Base-by-base conservation (phyloP, 92 coral and sea anemone genomes). In the Parazoanthus atlanticus region DNA sequence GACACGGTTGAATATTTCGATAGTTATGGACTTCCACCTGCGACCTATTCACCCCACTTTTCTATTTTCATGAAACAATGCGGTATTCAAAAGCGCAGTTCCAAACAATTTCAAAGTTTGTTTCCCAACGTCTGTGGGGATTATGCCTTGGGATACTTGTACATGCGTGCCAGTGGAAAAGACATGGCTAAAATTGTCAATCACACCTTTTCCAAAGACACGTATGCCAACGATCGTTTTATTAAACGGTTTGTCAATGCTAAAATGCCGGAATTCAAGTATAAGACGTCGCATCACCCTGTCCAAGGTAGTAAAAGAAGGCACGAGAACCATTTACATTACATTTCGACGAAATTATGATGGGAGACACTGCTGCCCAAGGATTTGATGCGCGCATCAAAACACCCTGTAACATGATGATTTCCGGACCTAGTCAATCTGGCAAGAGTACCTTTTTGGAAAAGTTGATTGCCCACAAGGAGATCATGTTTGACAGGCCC, bases 371-470 rank as follows among this genome's bases (percentile, higher is more conserved):
- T 6, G 49, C 12, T 0, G 5, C 49, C 1, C 0, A 43, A 43
- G 49, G 49, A 43, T 12, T 13, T 2, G 21, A 56, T 13, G 65
- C 11, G 19, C 23, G 21, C 3, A 2, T 28, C 8, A 6, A 25
- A 21, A 6, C 7, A 0, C 80, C 88, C 17, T 32, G 40, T 1
- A 85, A 85, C 34, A 66, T 85, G 12, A 61, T 85, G 56, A 66
- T 85, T 3, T 71, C 43, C 5, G 88, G 88, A 38, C 80, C 88
- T 0, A 46, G 79, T 40, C 34, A 58, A n/a, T 30, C 61, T 12
- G 88, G 88, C 4, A 85, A 85, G 34, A 67, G 79, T 23, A n/a
- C 33, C 10, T 85, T 61, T 25, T 26, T 85, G 30, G 28, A 36
- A 25, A 85, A 66, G 31, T 15, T 71, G 36, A 66, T 85, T n/a